phyloP scores from a whole-genome alignment of 2,888 invertebrate genomes.

The Nomada ruficornis region DNA sequence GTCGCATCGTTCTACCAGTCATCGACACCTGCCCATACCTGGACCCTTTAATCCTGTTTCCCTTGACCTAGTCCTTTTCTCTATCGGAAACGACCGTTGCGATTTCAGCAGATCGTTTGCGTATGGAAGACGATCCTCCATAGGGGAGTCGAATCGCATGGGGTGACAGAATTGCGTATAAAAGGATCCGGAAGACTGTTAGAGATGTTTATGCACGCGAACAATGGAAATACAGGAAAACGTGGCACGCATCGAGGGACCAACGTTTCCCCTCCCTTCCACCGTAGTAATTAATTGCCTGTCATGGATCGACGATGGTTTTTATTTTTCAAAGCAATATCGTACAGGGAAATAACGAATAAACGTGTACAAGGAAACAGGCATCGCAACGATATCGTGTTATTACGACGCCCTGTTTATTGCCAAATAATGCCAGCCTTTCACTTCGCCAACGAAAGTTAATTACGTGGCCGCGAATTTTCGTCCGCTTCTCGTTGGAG shows the following conservation, averaged over 20 bases:
- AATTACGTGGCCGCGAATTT: slow-evolving; percentile 24
- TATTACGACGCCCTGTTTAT: slow-evolving; percentile 38
- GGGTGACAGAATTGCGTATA: background rate
- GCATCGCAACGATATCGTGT: background rate
- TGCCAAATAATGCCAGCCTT: slow-evolving; percentile 41
- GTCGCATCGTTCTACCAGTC: slow-evolving; percentile 15
- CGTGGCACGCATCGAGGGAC: background rate
- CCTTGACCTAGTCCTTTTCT: slow-evolving; percentile 45
- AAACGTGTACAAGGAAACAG: background rate
- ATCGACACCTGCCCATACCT: slow-evolving; percentile 62
- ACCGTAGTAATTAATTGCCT: slow-evolving; percentile 35
- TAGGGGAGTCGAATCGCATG: background rate
- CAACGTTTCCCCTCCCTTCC: slow-evolving; percentile 1
- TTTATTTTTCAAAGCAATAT: too few relatives aligned
- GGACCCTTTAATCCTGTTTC: slow-evolving; percentile 26
- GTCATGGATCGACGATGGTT: too few relatives aligned
- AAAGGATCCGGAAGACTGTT: slow-evolving; percentile 24
- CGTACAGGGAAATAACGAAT: background rate
- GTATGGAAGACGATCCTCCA: slow-evolving; percentile 26
- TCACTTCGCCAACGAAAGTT: slow-evolving; percentile 44
- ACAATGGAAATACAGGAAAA: slow-evolving; percentile 24
- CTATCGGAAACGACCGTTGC: slow-evolving; percentile 51
- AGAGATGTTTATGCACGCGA: slow-evolving; percentile 42
- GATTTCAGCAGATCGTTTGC: slow-evolving; percentile 46
- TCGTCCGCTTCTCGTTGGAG: background rate